Percentiles rank a stretch among this genome's conserved stretches.
Conservation (phyloP, 2,888 invertebrate genomes). For the Cantharis nigra region DNA sequence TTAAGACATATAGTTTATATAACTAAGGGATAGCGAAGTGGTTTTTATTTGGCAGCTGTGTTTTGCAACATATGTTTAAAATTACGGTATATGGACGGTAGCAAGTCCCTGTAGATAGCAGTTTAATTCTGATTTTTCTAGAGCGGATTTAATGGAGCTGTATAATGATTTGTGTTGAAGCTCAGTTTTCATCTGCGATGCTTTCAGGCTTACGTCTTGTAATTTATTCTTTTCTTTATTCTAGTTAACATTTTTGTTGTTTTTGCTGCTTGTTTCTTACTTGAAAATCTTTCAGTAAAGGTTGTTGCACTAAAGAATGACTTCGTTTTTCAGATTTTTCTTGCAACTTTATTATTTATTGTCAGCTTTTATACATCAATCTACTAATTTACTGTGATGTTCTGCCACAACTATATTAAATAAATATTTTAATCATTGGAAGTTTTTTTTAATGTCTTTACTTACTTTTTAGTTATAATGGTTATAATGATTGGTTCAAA, state of each 20-base stretch:
- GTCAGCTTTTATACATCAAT: neutral
- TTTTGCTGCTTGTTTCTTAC: constrained; percentile 20
- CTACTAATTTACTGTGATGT: no score
- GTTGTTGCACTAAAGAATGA: constrained; percentile 22
- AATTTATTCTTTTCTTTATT: constrained; percentile 29
- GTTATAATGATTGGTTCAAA: no score
- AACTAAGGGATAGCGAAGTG: constrained; percentile 29
- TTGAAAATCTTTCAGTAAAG: constrained; percentile 8
- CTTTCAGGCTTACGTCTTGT: constrained; percentile 28
- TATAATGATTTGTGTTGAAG: constrained; percentile 32
- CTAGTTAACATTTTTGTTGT: constrained; percentile 23
- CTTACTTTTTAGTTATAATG: no score
- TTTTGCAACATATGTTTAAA: constrained; percentile 31
- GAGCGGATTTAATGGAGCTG: constrained; percentile 32
- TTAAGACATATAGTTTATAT: constrained; percentile 34
- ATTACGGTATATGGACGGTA: constrained; percentile 27
- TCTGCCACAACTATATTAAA: no score
- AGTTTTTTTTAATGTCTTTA: no score
- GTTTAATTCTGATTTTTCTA: constrained; percentile 30
- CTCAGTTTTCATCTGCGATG: constrained; percentile 27
- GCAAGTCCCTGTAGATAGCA: constrained; percentile 21
- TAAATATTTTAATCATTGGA: no score
- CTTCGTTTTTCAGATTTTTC: constrained; percentile 19
- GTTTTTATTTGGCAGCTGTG: constrained; percentile 33
- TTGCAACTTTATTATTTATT: neutral